Evolutionary conservation across 2,888 invertebrate species (phyloP).

Genomic region (Lomographa bimaculata): DNA sequence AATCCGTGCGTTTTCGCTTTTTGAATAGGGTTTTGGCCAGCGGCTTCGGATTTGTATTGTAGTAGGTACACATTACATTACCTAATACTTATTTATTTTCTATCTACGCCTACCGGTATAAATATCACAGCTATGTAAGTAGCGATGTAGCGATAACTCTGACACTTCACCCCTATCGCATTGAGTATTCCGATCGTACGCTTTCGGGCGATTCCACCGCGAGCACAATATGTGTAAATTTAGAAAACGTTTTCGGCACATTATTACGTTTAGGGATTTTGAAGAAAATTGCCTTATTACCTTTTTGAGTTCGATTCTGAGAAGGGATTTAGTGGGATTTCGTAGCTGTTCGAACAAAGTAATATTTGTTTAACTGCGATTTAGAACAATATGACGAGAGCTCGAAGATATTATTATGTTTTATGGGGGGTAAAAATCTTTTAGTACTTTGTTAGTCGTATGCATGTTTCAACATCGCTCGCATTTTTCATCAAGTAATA

Average conservation of each 20-base stretch:
- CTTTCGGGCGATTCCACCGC: conserved; percentile 69
- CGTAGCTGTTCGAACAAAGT: conserved; percentile 50
- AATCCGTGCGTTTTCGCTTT: conserved; percentile 39
- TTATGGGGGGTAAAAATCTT: no score
- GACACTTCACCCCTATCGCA: conserved; percentile 62
- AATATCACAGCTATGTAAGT: conserved; percentile 39
- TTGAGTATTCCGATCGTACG: conserved; percentile 75
- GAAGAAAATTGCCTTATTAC: conserved; percentile 82
- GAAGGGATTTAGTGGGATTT: conserved; percentile 72
- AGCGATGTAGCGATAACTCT: conserved; percentile 52
- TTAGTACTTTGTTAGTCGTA: no score
- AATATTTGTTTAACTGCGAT: conserved; percentile 47
- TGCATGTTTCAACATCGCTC: no score
- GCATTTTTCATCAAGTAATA: no score
- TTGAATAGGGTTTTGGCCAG: conserved; percentile 33
- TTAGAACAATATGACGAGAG: conserved; percentile 14
- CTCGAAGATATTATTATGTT: no score
- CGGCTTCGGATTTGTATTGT: conserved; percentile 10
- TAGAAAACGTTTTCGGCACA: conserved; percentile 80
- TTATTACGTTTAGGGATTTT: conserved; percentile 82
- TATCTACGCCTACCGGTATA: conserved; percentile 8
- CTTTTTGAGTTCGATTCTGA: conserved; percentile 74
- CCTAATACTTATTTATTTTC: no score
- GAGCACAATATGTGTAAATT: conserved; percentile 82
- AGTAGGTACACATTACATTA: no score